Evolutionary conservation across 2,113 vertebrate genomes (phyloP).

Genomic region (Lipophrys pholis): DNA sequence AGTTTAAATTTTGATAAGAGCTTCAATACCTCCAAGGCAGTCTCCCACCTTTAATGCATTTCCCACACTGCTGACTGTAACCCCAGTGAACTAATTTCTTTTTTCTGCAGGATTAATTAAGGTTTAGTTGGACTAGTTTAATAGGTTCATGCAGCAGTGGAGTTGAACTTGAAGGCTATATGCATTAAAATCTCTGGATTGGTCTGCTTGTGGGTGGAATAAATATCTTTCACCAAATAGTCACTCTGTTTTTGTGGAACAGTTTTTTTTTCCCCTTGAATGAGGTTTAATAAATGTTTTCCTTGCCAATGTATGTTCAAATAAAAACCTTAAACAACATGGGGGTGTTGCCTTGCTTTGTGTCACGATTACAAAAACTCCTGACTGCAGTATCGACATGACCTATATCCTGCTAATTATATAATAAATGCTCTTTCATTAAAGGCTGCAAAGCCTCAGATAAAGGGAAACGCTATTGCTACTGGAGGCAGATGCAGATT

Average conservation of each 20-base stretch:
- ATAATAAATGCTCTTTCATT: conserved; percentile 52
- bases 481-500: background rate
- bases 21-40: background rate
- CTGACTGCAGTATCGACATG: conserved; percentile 54
- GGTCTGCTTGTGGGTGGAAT: background rate
- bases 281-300: conserved; percentile 36
- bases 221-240: background rate
- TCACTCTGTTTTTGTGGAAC: conserved; percentile 36
- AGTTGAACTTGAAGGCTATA: background rate
- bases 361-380: conserved; percentile 4
- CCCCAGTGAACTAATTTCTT: background rate
- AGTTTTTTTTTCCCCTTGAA: conserved; percentile 2
- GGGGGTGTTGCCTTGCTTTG: background rate
- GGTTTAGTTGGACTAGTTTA: conserved; percentile 6
- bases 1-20: background rate
- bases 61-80: background rate
- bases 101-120: background rate
- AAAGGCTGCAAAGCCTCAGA: background rate
- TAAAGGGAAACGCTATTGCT: background rate
- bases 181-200: background rate
- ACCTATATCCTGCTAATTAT: conserved; percentile 71
- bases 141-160: conserved; percentile 7
- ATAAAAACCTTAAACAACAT: conserved; percentile 66
- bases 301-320: conserved; percentile 63
- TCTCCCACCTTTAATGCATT: background rate